phyloP scores from a whole-genome alignment of 2,888 invertebrate species.

The Caenorhabditis sinica region DNA sequence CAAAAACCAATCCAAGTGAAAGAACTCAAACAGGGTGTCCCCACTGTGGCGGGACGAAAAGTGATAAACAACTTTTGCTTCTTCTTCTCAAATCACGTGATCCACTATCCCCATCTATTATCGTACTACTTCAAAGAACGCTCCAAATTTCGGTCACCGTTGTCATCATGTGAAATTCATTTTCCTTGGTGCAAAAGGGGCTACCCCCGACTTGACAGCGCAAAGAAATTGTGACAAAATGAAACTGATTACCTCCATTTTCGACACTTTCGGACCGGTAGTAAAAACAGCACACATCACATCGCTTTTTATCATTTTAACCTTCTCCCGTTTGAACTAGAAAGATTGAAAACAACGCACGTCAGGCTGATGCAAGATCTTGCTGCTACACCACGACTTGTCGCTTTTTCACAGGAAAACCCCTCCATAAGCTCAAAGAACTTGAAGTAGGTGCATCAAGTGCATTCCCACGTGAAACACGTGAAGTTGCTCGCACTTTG shows the following conservation, averaged over 20 bases:
- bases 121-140: conserved; percentile 53
- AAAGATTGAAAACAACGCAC: conserved; percentile 26
- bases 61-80: conserved; percentile 51
- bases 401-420: conserved; percentile 28
- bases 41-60: conserved; percentile 6
- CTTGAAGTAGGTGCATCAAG: conserved; percentile 36
- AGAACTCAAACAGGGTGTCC: conserved; percentile 50
- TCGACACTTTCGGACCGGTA: conserved; percentile 7
- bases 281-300: conserved; percentile 39
- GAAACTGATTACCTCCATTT: conserved; percentile 23
- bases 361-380: conserved; percentile 51
- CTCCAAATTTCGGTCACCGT: conserved; percentile 20
- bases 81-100: conserved; percentile 52
- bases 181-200: conserved; percentile 35
- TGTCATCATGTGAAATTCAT: conserved; percentile 49
- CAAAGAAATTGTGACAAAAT: neutral
- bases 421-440: conserved; percentile 19
- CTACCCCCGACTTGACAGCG: neutral
- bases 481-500: conserved; percentile 40
- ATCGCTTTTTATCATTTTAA: conserved; percentile 4
- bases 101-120: conserved; percentile 39
- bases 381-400: conserved; percentile 1
- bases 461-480: conserved; percentile 54
- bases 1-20: conserved; percentile 33
- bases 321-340: conserved; percentile 12